Evolutionary conservation across 2,888 invertebrate genomes (phyloP).

Genomic region (Tupiocoris notatus): DNA sequence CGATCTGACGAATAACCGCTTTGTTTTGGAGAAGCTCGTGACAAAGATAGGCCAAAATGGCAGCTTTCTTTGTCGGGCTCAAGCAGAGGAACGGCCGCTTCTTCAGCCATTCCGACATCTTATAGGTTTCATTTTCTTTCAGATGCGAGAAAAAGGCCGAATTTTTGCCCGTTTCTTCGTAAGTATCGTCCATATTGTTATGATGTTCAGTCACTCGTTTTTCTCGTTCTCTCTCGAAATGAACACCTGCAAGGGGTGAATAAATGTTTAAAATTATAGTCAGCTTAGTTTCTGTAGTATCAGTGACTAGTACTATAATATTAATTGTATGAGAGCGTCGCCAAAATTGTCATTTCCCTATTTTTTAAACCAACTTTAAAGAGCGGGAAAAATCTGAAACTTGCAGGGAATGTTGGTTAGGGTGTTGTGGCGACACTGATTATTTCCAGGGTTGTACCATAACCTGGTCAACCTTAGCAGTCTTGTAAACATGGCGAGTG

Average conservation of each 20-base stretch:
- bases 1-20: conserved; percentile 84
- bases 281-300: too few relatives aligned
- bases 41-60: conserved; percentile 86
- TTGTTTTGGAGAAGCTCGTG: conserved; percentile 93
- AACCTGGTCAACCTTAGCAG: too few relatives aligned
- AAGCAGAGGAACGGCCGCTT: conserved; percentile 84
- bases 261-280: neutral
- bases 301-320: too few relatives aligned
- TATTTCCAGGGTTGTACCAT: too few relatives aligned
- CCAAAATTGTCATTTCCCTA: too few relatives aligned
- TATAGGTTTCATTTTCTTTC: conserved; percentile 75
- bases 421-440: too few relatives aligned
- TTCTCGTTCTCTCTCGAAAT: conserved; percentile 77
- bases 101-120: conserved; percentile 74
- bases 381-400: too few relatives aligned
- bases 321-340: too few relatives aligned
- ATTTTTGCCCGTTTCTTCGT: conserved; percentile 72
- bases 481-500: too few relatives aligned
- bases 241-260: conserved; percentile 59
- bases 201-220: conserved; percentile 80
- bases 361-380: too few relatives aligned
- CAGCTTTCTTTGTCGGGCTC: conserved; percentile 80
- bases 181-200: conserved; percentile 57
- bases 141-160: conserved; percentile 74
- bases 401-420: too few relatives aligned